Percentiles rank a stretch among this genome's conserved stretches.
phyloP scores from a whole-genome alignment of 2,888 invertebrate species.

The Macaria liturata region DNA sequence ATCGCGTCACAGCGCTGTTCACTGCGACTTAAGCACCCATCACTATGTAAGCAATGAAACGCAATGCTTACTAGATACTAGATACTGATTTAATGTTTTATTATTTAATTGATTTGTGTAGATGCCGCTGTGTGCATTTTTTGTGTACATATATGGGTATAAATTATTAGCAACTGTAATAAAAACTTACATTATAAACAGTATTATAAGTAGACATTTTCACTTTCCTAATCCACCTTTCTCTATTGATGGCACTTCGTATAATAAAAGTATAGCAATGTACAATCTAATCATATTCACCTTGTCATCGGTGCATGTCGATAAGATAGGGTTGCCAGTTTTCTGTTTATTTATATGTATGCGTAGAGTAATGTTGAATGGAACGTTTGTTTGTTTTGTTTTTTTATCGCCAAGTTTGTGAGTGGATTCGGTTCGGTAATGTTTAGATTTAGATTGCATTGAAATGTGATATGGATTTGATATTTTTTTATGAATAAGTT shows the following conservation, averaged over 20 bases:
- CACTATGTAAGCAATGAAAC: no score
- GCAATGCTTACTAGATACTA: no score
- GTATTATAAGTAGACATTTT: conserved; percentile 24
- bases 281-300: conserved; percentile 21
- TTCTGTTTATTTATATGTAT: no score
- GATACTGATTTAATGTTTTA: no score
- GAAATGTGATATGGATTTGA: not conserved
- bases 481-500: not conserved
- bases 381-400: conserved; percentile 12
- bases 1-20: no score
- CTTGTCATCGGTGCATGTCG: conserved; percentile 32
- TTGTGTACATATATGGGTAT: no score
- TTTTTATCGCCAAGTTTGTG: conserved; percentile 1
- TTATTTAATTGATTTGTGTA: no score
- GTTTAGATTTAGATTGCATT: not conserved
- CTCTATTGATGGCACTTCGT: conserved; percentile 1
- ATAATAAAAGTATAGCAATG: conserved; percentile 8
- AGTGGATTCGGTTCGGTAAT: not conserved
- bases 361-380: not conserved
- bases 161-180: not conserved
- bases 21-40: no score
- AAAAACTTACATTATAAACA: conserved; percentile 21
- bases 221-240: not conserved
- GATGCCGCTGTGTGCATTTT: not conserved
- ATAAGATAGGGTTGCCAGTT: conserved; percentile 26